phyloP scores from a whole-genome alignment of 2,888 invertebrate genomes.

The Argyresthia albistria region DNA sequence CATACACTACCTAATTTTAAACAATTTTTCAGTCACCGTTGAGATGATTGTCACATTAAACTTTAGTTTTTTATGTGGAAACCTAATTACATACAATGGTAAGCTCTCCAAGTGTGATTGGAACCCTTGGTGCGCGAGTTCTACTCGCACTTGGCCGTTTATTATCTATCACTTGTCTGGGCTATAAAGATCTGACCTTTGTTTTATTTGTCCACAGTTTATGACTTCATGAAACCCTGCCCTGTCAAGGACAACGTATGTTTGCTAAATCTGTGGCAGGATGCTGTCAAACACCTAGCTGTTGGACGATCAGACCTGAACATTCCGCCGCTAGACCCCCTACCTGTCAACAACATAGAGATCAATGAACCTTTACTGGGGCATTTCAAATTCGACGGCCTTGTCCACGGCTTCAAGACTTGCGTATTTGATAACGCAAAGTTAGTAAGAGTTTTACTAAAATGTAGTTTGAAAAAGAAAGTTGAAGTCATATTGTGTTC shows the following conservation, averaged over 20 bases:
- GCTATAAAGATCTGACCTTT: too few relatives aligned
- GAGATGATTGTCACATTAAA: too few relatives aligned
- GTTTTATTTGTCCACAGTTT: conserved; percentile 17
- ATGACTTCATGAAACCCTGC: conserved; percentile 27
- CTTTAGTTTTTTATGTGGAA: too few relatives aligned
- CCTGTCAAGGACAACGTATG: conserved; percentile 25
- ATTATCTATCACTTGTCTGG: too few relatives aligned
- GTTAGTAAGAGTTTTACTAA: conserved; percentile 21
- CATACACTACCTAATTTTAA: too few relatives aligned
- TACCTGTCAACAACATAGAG: conserved; percentile 19
- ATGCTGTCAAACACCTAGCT: conserved; percentile 17
- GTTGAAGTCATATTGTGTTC: too few relatives aligned
- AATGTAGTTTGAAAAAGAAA: too few relatives aligned
- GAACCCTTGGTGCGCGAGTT: too few relatives aligned
- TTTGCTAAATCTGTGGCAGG: conserved; percentile 17
- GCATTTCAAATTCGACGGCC: conserved; percentile 26
- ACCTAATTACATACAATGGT: too few relatives aligned
- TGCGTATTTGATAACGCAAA: conserved; percentile 25
- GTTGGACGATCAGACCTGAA: conserved; percentile 25
- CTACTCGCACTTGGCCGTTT: too few relatives aligned
- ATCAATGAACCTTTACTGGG: conserved; percentile 20
- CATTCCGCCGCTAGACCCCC: conserved; percentile 31
- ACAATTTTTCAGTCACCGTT: too few relatives aligned
- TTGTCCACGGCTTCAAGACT: conserved; percentile 25
- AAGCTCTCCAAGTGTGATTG: too few relatives aligned